phyloP scores from a whole-genome alignment of 2,888 invertebrate genomes.

The Tetropium fuscum region DNA sequence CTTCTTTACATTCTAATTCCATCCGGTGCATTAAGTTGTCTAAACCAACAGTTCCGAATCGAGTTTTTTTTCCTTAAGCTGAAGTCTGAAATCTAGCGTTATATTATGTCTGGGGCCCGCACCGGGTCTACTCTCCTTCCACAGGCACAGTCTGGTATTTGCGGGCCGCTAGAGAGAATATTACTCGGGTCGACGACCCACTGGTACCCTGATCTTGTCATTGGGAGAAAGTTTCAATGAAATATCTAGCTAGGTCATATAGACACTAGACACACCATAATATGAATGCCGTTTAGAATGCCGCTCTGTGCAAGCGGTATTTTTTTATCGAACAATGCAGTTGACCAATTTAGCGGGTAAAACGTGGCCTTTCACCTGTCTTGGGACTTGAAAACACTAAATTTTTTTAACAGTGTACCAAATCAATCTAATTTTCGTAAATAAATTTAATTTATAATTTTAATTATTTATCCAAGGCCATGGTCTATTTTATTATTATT shows the following conservation, averaged over 20 bases:
- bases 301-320: neutral
- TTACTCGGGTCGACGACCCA: constrained; percentile 34
- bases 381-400: too few species aligned
- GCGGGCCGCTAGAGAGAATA: constrained; percentile 24
- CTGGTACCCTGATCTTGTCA: constrained; percentile 40
- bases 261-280: neutral
- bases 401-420: too few species aligned
- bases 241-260: constrained; percentile 34
- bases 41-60: constrained; percentile 6
- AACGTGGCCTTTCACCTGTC: too few species aligned
- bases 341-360: too few species aligned
- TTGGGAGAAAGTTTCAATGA: constrained; percentile 42
- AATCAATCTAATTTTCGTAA: too few species aligned
- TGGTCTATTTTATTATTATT: too few species aligned
- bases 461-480: too few species aligned
- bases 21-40: constrained; percentile 15
- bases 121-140: constrained; percentile 30
- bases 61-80: neutral
- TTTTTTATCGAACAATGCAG: neutral
- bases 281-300: neutral
- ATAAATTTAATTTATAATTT: too few species aligned
- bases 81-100: constrained; percentile 22
- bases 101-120: constrained; percentile 30
- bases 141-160: constrained; percentile 28
- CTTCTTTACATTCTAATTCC: neutral